phyloP scores from a whole-genome alignment of 1,140 invertebrate genomes.

The Marisa cornuarietis region DNA sequence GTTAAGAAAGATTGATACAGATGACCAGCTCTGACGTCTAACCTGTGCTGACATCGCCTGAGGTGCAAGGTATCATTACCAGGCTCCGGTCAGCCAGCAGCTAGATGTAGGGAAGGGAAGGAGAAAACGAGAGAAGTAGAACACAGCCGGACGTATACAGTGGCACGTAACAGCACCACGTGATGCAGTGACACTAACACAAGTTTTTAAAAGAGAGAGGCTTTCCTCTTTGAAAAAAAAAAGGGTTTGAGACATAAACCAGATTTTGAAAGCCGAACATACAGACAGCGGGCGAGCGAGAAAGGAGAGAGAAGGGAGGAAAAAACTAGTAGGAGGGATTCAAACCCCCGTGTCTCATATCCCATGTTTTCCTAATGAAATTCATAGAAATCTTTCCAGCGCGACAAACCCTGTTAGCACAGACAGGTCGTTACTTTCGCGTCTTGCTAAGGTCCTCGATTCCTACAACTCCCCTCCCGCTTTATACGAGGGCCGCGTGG shows the following conservation, averaged over 20 bases:
- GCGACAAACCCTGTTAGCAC: slow-evolving; percentile 7
- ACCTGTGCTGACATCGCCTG: background rate
- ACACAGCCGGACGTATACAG: too few relatives aligned
- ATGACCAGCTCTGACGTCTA: too few relatives aligned
- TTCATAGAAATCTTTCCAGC: slow-evolving; percentile 11
- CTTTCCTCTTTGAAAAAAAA: too few relatives aligned
- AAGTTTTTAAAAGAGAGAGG: too few relatives aligned
- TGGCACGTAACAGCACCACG: too few relatives aligned
- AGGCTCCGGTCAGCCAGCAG: background rate
- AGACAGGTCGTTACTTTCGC: background rate
- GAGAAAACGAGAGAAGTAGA: background rate
- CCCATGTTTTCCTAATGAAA: background rate
- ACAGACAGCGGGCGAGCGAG: background rate
- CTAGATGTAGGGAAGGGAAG: background rate
- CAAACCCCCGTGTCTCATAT: background rate
- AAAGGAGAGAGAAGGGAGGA: background rate
- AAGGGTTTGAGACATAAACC: too few relatives aligned
- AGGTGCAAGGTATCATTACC: background rate
- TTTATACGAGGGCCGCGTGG: background rate
- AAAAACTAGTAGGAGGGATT: background rate
- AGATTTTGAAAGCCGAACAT: background rate
- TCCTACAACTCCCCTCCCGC: background rate
- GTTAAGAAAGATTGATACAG: too few relatives aligned
- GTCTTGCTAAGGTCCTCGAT: background rate
- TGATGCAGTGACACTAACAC: too few relatives aligned